phyloP scores from a whole-genome alignment of 2,888 invertebrate genomes.

The Sisyra nigra region DNA sequence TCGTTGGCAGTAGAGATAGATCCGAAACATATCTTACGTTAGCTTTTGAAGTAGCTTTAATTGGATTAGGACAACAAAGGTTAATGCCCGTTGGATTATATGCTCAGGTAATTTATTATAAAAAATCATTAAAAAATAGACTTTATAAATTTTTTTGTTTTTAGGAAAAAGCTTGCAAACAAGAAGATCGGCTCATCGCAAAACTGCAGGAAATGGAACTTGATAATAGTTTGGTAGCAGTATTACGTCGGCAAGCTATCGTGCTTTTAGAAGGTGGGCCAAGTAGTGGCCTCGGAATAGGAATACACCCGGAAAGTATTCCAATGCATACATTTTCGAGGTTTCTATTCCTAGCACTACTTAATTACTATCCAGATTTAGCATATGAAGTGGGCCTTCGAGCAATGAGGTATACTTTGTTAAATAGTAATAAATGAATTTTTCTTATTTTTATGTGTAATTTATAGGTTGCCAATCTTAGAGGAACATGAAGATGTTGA shows the following conservation, averaged over 20 bases:
- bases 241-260: conserved; percentile 48
- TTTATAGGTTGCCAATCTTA: conserved; percentile 48
- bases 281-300: conserved; percentile 54
- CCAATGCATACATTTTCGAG: conserved; percentile 74
- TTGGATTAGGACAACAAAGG: conserved; percentile 64
- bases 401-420: conserved; percentile 50
- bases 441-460: not conserved
- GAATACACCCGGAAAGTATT: conserved; percentile 64
- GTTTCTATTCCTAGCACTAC: conserved; percentile 60
- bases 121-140: conserved; percentile 1
- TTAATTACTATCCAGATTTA: conserved; percentile 58
- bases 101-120: conserved; percentile 38
- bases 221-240: conserved; percentile 50
- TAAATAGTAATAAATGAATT: not conserved
- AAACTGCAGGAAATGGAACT: conserved; percentile 62
- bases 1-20: conserved; percentile 55
- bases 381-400: conserved; percentile 64
- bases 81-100: conserved; percentile 65
- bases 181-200: conserved; percentile 62
- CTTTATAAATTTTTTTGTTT: conserved; percentile 9
- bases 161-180: conserved; percentile 47
- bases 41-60: conserved; percentile 61
- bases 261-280: conserved; percentile 63
- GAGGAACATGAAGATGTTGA: conserved; percentile 53
- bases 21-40: conserved; percentile 59